Percentiles rank a stretch among this genome's conserved stretches.
These are phyloP conservation scores for Leptothorax acervorum DNA, from an alignment of 2,888 invertebrate species.

Conservation along the genomic window DNA sequence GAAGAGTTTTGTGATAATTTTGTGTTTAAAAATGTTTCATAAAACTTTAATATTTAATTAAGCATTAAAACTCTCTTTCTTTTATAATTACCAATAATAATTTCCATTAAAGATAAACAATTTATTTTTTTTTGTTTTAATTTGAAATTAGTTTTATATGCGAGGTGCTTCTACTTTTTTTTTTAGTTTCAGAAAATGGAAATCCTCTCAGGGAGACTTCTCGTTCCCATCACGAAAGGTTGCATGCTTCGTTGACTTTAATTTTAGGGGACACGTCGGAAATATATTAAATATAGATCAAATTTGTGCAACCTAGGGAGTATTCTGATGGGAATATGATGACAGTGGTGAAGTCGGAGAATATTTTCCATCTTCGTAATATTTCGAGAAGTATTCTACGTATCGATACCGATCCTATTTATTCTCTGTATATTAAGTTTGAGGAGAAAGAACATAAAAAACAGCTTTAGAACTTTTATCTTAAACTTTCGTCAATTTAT, in stretches of 20 bases:
- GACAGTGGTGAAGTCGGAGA: conserved; percentile 23
- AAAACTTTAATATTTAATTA: conserved; percentile 12
- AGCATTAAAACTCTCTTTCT: background rate
- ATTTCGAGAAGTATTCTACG: conserved; percentile 16
- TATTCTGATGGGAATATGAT: conserved; percentile 29
- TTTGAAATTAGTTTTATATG: conserved; percentile 32
- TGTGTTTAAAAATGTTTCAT: background rate
- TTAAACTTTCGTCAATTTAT: background rate
- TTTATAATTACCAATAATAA: conserved; percentile 5
- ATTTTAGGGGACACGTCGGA: conserved; percentile 66
- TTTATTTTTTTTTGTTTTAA: conserved; percentile 4
- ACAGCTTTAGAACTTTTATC: background rate
- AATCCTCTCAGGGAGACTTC: conserved; percentile 59
- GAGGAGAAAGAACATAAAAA: background rate
- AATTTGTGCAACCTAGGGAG: conserved; percentile 59
- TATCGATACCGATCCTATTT: conserved; percentile 13
- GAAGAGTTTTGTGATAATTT: background rate
- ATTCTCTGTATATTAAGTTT: background rate
- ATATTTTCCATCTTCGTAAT: conserved; percentile 36
- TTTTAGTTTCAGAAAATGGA: conserved; percentile 60
- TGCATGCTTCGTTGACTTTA: conserved; percentile 73
- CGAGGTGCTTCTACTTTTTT: background rate
- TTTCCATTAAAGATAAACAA: conserved; percentile 31
- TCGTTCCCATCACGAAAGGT: conserved; percentile 66
- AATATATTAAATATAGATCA: conserved; percentile 74